Percentiles rank a stretch among this genome's conserved stretches.
These are phyloP conservation scores for Enteromius paludinosus DNA, from an alignment of 2,797 vertebrate genomes.

Conservation along the genomic window DNA sequence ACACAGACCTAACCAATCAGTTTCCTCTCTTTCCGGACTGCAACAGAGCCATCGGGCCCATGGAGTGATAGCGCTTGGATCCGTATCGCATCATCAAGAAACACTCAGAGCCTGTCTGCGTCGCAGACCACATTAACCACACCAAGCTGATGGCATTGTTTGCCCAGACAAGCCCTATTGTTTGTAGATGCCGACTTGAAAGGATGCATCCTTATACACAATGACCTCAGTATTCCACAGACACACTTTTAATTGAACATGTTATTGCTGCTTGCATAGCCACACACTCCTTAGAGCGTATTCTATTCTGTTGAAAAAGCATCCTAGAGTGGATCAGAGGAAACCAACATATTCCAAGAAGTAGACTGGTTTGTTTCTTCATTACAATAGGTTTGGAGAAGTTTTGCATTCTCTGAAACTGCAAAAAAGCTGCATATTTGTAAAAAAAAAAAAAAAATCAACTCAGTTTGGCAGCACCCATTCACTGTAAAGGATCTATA, in stretches of 20 bases:
- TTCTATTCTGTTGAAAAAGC: constrained; percentile 4
- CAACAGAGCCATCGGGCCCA: constrained; percentile 53
- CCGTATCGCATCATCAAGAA: constrained; percentile 55
- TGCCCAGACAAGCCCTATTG: constrained; percentile 57
- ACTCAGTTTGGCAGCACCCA: background rate
- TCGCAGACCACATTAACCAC: constrained; percentile 42
- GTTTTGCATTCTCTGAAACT: background rate
- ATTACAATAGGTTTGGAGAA: background rate
- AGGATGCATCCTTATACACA: constrained; percentile 54
- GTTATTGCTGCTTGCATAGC: constrained; percentile 41
- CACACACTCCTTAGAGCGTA: constrained; percentile 15
- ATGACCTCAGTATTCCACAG: constrained; percentile 59
- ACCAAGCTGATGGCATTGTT: constrained; percentile 54
- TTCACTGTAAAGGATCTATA: background rate
- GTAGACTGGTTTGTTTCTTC: background rate
- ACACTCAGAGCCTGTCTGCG: constrained; percentile 45
- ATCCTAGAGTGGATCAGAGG: background rate
- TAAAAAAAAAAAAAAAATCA: no score
- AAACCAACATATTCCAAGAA: background rate
- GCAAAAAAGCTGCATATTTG: background rate
- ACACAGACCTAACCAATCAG: constrained; percentile 38
- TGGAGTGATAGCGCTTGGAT: constrained; percentile 48
- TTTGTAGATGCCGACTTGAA: constrained; percentile 55
- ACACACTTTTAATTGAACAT: constrained; percentile 54
- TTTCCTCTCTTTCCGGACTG: constrained; percentile 10